phyloP scores from a whole-genome alignment of 2,888 invertebrate species.

The Didymodactylos carnosus region DNA sequence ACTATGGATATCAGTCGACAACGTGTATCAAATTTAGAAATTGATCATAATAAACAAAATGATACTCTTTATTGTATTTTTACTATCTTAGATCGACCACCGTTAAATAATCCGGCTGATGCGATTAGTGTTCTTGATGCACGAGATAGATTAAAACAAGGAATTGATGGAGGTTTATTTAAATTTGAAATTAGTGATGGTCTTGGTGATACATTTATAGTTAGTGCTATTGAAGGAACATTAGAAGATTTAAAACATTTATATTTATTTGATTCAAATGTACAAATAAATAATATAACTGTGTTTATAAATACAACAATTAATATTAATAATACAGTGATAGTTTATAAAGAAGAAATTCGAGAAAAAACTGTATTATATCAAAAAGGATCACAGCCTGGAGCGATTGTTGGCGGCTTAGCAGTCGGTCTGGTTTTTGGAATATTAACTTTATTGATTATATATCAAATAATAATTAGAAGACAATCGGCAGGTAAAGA shows the following conservation, averaged over 20 bases:
- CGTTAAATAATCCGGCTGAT: neutral
- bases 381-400: neutral
- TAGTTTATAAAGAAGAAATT: neutral
- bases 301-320: neutral
- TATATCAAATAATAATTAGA: neutral
- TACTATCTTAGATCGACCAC: neutral
- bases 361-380: neutral
- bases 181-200: neutral
- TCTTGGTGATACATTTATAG: too few species aligned
- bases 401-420: neutral
- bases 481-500: neutral
- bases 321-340: neutral
- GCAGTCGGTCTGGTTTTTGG: neutral
- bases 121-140: neutral
- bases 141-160: neutral
- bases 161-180: neutral
- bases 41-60: neutral
- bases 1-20: neutral
- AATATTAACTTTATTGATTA: neutral
- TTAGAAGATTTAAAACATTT: neutral
- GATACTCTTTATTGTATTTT: neutral
- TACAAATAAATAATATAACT: neutral
- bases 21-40: neutral
- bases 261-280: neutral
- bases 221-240: neutral